Evolutionary conservation across 2,113 vertebrate species (phyloP), one percentile per base, ranked within the genome.

Genomic region (Sinocyclocheilus maitianheensis): DNA sequence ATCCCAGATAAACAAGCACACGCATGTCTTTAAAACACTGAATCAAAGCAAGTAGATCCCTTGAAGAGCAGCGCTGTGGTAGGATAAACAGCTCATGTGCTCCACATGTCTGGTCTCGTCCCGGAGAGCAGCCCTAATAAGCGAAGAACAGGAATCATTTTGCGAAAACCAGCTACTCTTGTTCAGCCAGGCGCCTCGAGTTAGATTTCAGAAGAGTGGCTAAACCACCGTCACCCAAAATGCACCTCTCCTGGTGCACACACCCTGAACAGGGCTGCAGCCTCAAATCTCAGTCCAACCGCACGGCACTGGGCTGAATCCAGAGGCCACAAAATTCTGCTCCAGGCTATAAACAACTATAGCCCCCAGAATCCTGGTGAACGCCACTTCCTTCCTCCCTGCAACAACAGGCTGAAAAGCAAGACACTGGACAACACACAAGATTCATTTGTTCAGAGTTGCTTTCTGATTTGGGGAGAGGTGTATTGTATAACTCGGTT

Each of bases 31-130:
- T 20, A 22, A 77, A 84, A 84, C 55, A 85, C 30, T 43, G 71
- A 87, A 85, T 80, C 89, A 87, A 87, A 84, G 84, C 5, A 9
- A 76, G 85, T 48, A 88, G 69, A 84, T 89, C 76, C 67, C 67
- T 75, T 14, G 71, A 40, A 37, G 8, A 78, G 65, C 24, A 6
- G 62, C 53, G 34, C 58, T 87, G 78, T 43, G 83, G 55, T 62
- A 55, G 46, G 77, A 62, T 65, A 72, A 84, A 77, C 80, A 48
- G 76, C 81, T 58, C 58, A 89, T 46, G 62, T 69, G 69, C 71
- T 75, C 18, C 65, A 89, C 93, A 89, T 90, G 94, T 87, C 92
- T 75, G 91, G 93, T 92, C 93, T 92, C 89, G 93, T 92, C 91
- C 88, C 87, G 34, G 74, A 84, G 85, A 40, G 87, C 85, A 88